Percentiles rank a stretch among this genome's conserved stretches.
phyloP scores from a whole-genome alignment of 2,888 invertebrate species.

The Hydraecia micacea region DNA sequence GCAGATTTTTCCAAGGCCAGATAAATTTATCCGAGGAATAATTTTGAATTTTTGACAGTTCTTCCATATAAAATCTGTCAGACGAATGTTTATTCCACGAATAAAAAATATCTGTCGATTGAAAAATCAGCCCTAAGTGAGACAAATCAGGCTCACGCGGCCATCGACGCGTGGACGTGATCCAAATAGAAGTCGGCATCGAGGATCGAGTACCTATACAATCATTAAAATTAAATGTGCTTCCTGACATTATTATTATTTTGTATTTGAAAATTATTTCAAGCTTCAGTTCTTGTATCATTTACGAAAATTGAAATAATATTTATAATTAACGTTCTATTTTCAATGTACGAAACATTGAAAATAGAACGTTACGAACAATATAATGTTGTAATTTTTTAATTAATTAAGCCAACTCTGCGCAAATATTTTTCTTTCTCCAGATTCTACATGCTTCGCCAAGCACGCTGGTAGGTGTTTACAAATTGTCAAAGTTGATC shows the following conservation, averaged over 20 bases:
- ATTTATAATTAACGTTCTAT: background rate
- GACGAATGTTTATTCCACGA: no score
- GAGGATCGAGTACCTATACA: no score
- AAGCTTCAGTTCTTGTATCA: background rate
- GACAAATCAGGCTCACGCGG: conserved; percentile 30
- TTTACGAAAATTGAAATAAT: background rate
- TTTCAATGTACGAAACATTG: no score
- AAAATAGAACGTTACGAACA: no score
- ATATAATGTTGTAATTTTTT: no score
- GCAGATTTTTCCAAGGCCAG: no score
- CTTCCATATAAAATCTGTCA: no score
- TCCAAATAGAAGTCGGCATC: conserved; percentile 33
- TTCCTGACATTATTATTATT: background rate
- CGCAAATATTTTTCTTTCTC: background rate
- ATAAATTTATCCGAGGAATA: no score
- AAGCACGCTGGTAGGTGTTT: background rate
- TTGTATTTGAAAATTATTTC: background rate
- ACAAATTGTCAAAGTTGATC: background rate
- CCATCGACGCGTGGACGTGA: conserved; percentile 1
- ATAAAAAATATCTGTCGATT: no score
- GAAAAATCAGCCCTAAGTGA: no score
- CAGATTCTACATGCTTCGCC: background rate
- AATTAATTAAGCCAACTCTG: background rate
- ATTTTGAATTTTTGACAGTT: no score
- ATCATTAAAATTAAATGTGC: conserved; percentile 3